Evolutionary conservation across 2,113 vertebrate species (phyloP), one percentile per base, ranked within the genome.

Genomic region (Guaruba guarouba): DNA sequence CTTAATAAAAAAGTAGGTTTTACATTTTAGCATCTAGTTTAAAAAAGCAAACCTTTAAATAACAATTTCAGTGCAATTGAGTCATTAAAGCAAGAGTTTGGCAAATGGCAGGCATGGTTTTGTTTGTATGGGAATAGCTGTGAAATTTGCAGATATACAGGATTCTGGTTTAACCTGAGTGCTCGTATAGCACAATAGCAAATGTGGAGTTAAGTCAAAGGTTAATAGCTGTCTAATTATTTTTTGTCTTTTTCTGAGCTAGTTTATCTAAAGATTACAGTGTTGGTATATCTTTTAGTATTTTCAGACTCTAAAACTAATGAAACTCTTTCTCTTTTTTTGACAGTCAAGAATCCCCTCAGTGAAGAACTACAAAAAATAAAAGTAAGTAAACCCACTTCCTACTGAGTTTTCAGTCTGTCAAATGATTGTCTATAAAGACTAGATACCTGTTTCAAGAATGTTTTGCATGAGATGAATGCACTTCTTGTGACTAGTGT

Each of bases 341-440:
- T 97, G 79, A 97, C 97, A 98, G 98, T 97, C 84, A 96, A 98
- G 97, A 91, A 94, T 77, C 93, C 97, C 31, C 85, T 97, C 92
- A 95, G 88, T 94, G 97, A 94, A 96, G 95, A 97, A 74, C 96
- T 96, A 87, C 85, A 74, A 84, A 69, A 97, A 73, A 97, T 97
- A 95, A 62, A 96, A 92, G 98, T 98, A 98, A 98, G 98, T 98
- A 97, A 97, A 97, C 52, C 3, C 24, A 78, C 11, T 80, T 93
- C 48, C 52, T 16, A n/a, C 1, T 73, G 64, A 86, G 23, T 46
- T 55, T 86, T 82, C 66, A 44, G 9, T 82, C 13, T 82, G 39
- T 78, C 49, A 44, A 19, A 8, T 73, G 12, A 41, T 70, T 82
- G 5, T 73, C 23, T 88, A 16, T 49, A 68, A 64, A 2, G 41